Base-by-base conservation (phyloP, 2,797 vertebrate genomes). In the Zalophus californianus region DNA sequence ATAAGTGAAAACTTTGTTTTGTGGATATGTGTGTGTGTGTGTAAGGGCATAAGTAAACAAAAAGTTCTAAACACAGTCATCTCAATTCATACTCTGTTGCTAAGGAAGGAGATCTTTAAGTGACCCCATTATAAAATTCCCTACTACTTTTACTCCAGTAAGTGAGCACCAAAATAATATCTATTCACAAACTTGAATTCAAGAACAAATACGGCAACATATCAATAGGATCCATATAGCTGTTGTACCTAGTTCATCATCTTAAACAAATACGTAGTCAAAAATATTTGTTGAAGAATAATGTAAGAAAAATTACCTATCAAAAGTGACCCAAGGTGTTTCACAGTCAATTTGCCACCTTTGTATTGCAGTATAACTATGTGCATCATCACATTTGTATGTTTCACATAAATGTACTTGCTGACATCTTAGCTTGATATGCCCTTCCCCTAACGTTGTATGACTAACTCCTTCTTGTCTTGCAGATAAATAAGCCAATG, bases 1-100 rank as follows among this genome's bases (percentile, higher is more conserved):
- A 72, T 77, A 94, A 58, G 29, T 25, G 87, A 29, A 94, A 96
- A 86, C 44, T 79, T 18, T 91, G 25, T 38, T 91, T 66, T 80
- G 60, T 68, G n/a, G 4, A 38, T n/a, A 3, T 32, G 25, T 88
- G 50, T 86, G 44, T 64, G 48, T n/a, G 0, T 41, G 23, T 62
- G 32, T 48, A 15, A 72, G 13, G 13, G 29, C 11, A 21, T 38
- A 32, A 68, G 60, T 12, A 7, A 50, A 50, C 18, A 89, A 11
- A 94, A 58, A 58, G 7, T 60, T 94, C 50, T 64, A 56, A 73
- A 58, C 35, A 58, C 35, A 96, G 18, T 64, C 68, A 70, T 50
- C 75, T 73, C 32, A 35, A 35, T 38, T 94, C 27, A 78, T 27
- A 15, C 16, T 60, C 29, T 93, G 8, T 82, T 64, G 90, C 13